A percentile compares a stretch with the other conserved stretches of the same genome.
These are phyloP conservation scores for Momotus momota DNA, from an alignment of 2,797 vertebrate genomes.

Conservation along the genomic window DNA sequence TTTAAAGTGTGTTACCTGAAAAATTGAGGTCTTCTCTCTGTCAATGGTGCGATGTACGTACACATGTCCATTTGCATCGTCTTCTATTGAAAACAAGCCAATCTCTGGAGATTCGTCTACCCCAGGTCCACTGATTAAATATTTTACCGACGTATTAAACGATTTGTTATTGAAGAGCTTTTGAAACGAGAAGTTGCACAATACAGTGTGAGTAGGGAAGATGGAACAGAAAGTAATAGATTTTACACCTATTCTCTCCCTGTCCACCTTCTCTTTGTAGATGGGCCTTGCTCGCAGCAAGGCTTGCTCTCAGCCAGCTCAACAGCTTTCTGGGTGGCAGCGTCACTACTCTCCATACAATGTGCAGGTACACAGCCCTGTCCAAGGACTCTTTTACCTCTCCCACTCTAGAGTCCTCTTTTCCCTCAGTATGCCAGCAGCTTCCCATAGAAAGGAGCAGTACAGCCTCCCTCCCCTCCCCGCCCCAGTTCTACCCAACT, in stretches of 20 bases:
- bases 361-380: background rate
- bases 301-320: background rate
- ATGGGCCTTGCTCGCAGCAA: too few relatives aligned
- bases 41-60: conserved; percentile 72
- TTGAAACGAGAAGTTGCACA: background rate
- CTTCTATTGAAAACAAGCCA: conserved; percentile 77
- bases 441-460: background rate
- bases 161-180: conserved; percentile 83
- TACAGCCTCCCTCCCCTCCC: too few relatives aligned
- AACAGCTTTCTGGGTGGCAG: background rate
- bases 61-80: conserved; percentile 62
- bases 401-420: background rate
- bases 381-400: too few relatives aligned
- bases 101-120: conserved; percentile 69
- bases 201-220: background rate
- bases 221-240: background rate
- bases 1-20: conserved; percentile 72
- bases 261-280: background rate
- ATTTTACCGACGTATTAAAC: background rate
- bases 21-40: conserved; percentile 71
- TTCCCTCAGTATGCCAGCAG: background rate
- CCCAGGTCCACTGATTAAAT: conserved; percentile 79
- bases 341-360: background rate
- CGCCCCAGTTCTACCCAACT: background rate
- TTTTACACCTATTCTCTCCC: background rate